Conservation (phyloP, 2,888 invertebrate species). For the Hyles lineata region DNA sequence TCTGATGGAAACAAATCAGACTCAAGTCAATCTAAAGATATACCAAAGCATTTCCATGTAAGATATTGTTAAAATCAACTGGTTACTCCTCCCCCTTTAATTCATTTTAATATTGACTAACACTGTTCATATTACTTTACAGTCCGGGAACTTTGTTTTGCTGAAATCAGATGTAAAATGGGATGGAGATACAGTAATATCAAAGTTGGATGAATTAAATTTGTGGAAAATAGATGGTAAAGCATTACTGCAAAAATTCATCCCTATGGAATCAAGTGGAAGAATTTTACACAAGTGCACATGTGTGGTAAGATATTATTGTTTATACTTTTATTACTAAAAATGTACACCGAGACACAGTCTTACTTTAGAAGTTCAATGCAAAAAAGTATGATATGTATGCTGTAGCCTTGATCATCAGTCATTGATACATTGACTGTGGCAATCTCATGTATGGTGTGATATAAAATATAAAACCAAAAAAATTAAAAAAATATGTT, state of each 20-base stretch:
- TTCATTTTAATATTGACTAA: too few relatives aligned
- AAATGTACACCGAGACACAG: too few relatives aligned
- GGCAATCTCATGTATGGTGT: too few relatives aligned
- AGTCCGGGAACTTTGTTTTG: constrained; percentile 88
- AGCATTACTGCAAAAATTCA: constrained; percentile 87
- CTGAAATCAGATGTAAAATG: constrained; percentile 86
- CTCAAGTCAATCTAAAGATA: constrained; percentile 83
- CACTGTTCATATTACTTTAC: constrained; percentile 47
- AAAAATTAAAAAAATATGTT: too few relatives aligned
- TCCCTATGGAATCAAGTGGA: constrained; percentile 86
- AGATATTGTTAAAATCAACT: constrained; percentile 39
- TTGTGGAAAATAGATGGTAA: constrained; percentile 89
- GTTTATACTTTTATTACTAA: constrained; percentile 19
- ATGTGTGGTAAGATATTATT: constrained; percentile 81
- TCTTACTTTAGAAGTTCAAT: too few relatives aligned
- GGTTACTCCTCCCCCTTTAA: not conserved
- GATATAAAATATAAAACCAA: too few relatives aligned
- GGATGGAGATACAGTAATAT: constrained; percentile 83
- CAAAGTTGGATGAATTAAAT: constrained; percentile 84
- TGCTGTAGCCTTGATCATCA: too few relatives aligned
- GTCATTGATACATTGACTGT: too few relatives aligned
- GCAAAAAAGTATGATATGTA: too few relatives aligned
- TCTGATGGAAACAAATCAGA: constrained; percentile 83
- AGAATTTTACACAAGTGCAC: constrained; percentile 85
- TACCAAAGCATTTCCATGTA: constrained; percentile 84